phyloP scores from a whole-genome alignment of 2,888 invertebrate species.

The Hoplodrina ambigua region DNA sequence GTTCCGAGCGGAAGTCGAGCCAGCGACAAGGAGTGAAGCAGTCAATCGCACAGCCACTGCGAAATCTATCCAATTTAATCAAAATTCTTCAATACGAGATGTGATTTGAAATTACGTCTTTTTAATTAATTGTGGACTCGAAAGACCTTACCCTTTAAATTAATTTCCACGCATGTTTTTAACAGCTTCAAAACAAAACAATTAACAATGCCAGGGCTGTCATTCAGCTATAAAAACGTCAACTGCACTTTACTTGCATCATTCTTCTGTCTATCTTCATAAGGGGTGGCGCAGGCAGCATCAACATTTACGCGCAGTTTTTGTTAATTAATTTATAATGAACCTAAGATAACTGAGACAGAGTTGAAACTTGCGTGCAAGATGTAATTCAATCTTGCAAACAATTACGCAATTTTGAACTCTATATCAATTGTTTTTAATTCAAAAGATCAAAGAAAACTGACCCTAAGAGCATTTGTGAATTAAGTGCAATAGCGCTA shows the following conservation, averaged over 20 bases:
- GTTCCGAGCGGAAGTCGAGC: no score
- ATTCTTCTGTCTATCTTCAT: slow-evolving; percentile 41
- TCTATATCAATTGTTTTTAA: no score
- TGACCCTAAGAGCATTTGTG: no score
- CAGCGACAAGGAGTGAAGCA: no score
- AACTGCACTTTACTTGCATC: slow-evolving; percentile 1
- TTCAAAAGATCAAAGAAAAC: no score
- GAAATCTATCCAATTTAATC: neutral
- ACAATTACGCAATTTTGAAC: no score
- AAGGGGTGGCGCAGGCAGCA: neutral
- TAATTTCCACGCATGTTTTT: slow-evolving; percentile 6
- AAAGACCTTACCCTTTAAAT: neutral
- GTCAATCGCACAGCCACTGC: no score
- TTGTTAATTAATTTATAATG: no score
- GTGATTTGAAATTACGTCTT: neutral
- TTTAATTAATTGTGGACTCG: neutral
- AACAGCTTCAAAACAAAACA: slow-evolving; percentile 25
- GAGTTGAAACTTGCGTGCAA: no score
- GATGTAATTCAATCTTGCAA: no score
- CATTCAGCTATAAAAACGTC: slow-evolving; percentile 18
- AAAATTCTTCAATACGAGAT: neutral
- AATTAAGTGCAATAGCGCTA: neutral
- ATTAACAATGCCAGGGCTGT: slow-evolving; percentile 13
- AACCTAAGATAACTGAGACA: no score
- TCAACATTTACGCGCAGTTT: no score